Percentiles rank a stretch among this genome's conserved stretches.
These are phyloP conservation scores for Peromyscus maniculatus DNA, from an alignment of 2,113 vertebrate genomes.

Conservation along the genomic window DNA sequence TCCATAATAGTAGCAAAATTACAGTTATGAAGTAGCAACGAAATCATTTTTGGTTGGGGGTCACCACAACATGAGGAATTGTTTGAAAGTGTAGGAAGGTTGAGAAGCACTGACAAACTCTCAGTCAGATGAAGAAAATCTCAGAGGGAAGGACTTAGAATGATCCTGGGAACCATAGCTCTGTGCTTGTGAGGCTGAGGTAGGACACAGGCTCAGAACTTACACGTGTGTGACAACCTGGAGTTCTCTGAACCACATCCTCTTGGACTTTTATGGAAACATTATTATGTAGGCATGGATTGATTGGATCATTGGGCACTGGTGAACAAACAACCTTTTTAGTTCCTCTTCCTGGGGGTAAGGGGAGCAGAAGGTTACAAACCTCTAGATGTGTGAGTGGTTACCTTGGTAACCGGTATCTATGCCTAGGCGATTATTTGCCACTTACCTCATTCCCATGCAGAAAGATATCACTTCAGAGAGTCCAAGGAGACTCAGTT, in stretches of 20 bases:
- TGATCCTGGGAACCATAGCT: no score
- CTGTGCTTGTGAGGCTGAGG: fast-evolving
- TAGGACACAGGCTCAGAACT: fast-evolving
- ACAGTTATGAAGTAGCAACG: neutral
- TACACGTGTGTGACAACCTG: no score
- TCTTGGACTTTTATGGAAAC: neutral
- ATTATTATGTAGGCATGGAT: neutral
- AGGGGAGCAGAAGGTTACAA: neutral
- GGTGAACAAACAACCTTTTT: neutral
- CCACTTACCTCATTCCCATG: neutral
- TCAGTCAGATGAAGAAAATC: neutral
- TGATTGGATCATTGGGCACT: neutral
- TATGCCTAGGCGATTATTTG: neutral
- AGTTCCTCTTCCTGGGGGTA: neutral
- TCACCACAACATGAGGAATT: neutral
- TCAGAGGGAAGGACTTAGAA: neutral
- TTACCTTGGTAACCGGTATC: neutral
- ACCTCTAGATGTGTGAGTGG: neutral
- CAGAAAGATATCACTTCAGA: neutral
- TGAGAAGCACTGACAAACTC: neutral
- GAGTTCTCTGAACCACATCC: neutral
- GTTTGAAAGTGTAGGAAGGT: neutral
- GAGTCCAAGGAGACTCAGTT: neutral
- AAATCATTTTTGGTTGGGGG: neutral
- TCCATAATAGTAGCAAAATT: neutral